A percentile compares a stretch with the other conserved stretches of the same genome.
Evolutionary conservation across 2,797 vertebrate genomes (phyloP).

Genomic region (Micromesistius poutassou): DNA sequence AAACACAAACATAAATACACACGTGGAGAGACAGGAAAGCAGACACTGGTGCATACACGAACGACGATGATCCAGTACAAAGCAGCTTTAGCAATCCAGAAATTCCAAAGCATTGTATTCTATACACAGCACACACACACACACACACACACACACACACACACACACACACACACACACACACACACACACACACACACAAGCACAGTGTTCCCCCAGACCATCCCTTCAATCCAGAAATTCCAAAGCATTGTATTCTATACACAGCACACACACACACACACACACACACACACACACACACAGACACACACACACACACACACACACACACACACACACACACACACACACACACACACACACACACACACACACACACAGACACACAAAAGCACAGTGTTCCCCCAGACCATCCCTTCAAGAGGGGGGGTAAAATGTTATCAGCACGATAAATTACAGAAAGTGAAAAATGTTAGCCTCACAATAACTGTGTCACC

Average conservation of each 20-base stretch:
- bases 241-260: too few relatives aligned
- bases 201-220: background rate
- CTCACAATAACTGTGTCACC: constrained; percentile 27
- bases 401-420: too few relatives aligned
- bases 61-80: background rate
- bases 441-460: background rate
- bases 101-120: background rate
- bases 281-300: too few relatives aligned
- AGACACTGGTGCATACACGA: background rate
- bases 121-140: background rate
- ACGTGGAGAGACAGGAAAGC: background rate
- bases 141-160: background rate
- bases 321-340: too few relatives aligned
- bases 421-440: background rate
- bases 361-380: too few relatives aligned
- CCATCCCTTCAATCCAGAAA: background rate
- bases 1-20: background rate
- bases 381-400: too few relatives aligned
- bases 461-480: constrained; percentile 32
- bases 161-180: background rate
- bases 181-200: background rate
- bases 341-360: too few relatives aligned
- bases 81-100: background rate
- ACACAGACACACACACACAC: too few relatives aligned
- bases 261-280: too few relatives aligned